Conservation (phyloP, 1,140 invertebrate species). For the Drosophila arawakana region DNA sequence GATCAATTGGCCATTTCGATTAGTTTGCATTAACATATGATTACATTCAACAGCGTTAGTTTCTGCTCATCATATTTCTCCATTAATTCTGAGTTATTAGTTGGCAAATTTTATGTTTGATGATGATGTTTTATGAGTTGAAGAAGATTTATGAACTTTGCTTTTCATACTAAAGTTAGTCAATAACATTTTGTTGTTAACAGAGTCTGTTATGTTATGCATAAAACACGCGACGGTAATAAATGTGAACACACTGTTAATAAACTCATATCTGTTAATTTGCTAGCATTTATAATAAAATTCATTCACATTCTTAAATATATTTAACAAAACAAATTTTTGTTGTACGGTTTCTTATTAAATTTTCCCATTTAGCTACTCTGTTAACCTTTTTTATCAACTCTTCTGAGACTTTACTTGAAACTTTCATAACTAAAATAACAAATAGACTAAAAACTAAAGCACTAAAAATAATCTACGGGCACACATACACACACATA, state of each 20-base stretch:
- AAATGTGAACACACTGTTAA: neutral
- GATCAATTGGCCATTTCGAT: neutral
- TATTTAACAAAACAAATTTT: no score
- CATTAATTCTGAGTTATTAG: neutral
- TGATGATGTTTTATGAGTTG: neutral
- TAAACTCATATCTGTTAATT: no score
- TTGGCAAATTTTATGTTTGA: neutral
- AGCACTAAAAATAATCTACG: neutral
- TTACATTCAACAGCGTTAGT: neutral
- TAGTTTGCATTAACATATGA: constrained; percentile 20
- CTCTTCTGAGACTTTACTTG: neutral
- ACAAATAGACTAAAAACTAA: neutral
- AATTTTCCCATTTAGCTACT: neutral
- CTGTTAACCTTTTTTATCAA: neutral
- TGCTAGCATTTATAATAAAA: no score
- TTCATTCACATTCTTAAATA: no score
- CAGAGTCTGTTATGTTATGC: neutral
- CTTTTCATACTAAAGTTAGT: no score
- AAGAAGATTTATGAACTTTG: neutral
- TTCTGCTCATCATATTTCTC: neutral
- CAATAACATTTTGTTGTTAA: neutral
- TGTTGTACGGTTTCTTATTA: no score
- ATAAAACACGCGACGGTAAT: neutral
- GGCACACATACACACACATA: neutral
- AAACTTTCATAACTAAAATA: neutral